Percentiles rank a stretch among this genome's conserved stretches.
Conservation (phyloP, 1,140 invertebrate genomes). For the Stegodyphus dumicola region DNA sequence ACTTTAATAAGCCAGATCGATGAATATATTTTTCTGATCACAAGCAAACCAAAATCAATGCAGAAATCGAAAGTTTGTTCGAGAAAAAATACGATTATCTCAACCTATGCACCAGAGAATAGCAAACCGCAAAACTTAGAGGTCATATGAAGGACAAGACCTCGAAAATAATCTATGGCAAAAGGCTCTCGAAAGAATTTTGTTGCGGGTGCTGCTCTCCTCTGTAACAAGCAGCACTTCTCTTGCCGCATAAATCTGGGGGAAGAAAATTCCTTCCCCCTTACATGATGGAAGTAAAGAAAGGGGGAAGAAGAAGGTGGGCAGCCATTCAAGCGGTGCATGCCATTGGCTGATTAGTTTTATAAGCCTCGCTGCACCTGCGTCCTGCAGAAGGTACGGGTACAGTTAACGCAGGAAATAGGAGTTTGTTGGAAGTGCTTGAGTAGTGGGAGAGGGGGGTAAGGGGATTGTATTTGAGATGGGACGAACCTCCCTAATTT, state of each 20-base stretch:
- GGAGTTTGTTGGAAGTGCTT: slow-evolving; percentile 27
- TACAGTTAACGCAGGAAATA: slow-evolving; percentile 27
- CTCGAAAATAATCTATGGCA: slow-evolving; percentile 47
- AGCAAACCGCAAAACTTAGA: not conserved
- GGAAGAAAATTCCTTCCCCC: not conserved
- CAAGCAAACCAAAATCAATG: too few species aligned
- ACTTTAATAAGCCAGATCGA: too few species aligned
- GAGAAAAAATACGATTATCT: too few species aligned
- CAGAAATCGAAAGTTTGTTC: too few species aligned
- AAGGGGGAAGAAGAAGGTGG: not conserved
- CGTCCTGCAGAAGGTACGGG: slow-evolving; percentile 40
- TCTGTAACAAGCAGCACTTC: slow-evolving; percentile 5
- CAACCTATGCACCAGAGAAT: too few species aligned
- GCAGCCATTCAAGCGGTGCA: not conserved
- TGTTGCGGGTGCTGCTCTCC: slow-evolving; percentile 1
- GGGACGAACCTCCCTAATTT: slow-evolving; percentile 48
- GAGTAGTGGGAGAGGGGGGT: not conserved
- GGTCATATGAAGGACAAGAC: slow-evolving; percentile 42
- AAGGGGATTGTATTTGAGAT: not conserved
- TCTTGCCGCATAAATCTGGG: not conserved
- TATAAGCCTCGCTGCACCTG: slow-evolving; percentile 44
- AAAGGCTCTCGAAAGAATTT: slow-evolving; percentile 32
- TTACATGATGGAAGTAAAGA: slow-evolving; percentile 29
- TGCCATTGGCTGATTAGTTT: slow-evolving; percentile 57
- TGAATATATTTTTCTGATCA: too few species aligned